Percentiles rank a stretch among this genome's conserved stretches.
Conservation (phyloP, 2,888 invertebrate species). For the Ochropleura leucogaster region DNA sequence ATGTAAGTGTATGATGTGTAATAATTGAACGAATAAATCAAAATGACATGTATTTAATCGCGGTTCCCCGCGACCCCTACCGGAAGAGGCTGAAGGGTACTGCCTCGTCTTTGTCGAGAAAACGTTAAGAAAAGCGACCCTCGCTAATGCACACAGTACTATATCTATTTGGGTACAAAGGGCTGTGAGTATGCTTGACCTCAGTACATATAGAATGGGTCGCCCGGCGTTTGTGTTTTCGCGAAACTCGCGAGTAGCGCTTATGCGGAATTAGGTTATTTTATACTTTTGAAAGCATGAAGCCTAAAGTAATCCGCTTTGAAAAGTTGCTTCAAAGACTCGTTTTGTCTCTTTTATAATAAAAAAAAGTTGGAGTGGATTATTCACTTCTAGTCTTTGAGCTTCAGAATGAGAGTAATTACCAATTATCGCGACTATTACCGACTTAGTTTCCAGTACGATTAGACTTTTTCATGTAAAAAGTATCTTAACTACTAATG, state of each 20-base stretch:
- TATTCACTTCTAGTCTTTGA: constrained; percentile 25
- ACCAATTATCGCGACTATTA: constrained; percentile 13
- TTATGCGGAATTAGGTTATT: constrained; percentile 61
- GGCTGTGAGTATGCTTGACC: constrained; percentile 84
- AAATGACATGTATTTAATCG: constrained; percentile 87
- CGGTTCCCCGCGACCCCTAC: constrained; percentile 76
- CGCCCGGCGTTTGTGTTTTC: constrained; percentile 57
- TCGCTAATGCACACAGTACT: constrained; percentile 86
- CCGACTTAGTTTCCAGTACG: constrained; percentile 3
- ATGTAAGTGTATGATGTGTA: constrained; percentile 63
- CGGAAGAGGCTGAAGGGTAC: constrained; percentile 77
- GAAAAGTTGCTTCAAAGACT: constrained; percentile 40
- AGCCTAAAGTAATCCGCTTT: constrained; percentile 61
- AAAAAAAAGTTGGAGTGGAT: constrained; percentile 47
- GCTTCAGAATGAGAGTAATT: constrained; percentile 9
- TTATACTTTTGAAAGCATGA: constrained; percentile 62
- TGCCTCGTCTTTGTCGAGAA: constrained; percentile 75
- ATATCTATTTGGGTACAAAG: constrained; percentile 87
- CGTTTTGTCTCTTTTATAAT: constrained; percentile 42
- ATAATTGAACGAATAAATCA: constrained; percentile 87
- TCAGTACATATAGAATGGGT: constrained; percentile 73
- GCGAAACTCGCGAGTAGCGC: constrained; percentile 53
- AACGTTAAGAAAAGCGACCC: constrained; percentile 82
- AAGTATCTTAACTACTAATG: not conserved
- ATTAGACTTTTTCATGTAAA: constrained; percentile 3